Conservation (phyloP, 2,888 invertebrate species). For the Artemia sinica region DNA sequence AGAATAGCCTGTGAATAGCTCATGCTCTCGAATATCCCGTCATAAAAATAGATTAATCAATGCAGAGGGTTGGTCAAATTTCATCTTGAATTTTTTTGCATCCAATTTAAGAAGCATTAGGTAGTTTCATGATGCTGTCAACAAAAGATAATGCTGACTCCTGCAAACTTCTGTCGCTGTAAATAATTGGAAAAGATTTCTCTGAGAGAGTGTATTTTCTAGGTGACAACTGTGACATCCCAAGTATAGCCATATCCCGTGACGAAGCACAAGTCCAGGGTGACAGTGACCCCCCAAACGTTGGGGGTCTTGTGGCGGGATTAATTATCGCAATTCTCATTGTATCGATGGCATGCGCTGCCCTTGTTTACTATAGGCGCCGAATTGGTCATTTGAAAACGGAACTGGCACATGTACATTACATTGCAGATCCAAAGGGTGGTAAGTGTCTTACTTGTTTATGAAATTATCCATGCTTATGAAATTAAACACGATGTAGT, state of each 20-base stretch:
- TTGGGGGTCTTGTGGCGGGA: slow-evolving; percentile 36
- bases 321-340: slow-evolving; percentile 49
- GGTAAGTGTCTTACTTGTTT: slow-evolving; percentile 32
- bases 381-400: slow-evolving; percentile 63
- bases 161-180: no score
- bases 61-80: no score
- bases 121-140: no score
- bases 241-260: slow-evolving; percentile 24
- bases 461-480: not conserved
- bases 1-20: no score
- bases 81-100: no score
- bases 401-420: slow-evolving; percentile 72
- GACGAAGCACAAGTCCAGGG: slow-evolving; percentile 22
- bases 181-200: no score
- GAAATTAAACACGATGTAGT: not conserved
- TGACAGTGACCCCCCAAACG: slow-evolving; percentile 35
- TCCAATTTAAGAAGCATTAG: no score
- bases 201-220: slow-evolving; percentile 24
- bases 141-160: no score
- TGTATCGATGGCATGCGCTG: slow-evolving; percentile 41
- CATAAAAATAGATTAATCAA: no score
- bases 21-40: no score
- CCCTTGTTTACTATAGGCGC: slow-evolving; percentile 59
- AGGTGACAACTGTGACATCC: slow-evolving; percentile 49
- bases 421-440: slow-evolving; percentile 55